Evolutionary conservation across 2,888 invertebrate genomes (phyloP).

Genomic region (Leptinotarsa tumamoca): DNA sequence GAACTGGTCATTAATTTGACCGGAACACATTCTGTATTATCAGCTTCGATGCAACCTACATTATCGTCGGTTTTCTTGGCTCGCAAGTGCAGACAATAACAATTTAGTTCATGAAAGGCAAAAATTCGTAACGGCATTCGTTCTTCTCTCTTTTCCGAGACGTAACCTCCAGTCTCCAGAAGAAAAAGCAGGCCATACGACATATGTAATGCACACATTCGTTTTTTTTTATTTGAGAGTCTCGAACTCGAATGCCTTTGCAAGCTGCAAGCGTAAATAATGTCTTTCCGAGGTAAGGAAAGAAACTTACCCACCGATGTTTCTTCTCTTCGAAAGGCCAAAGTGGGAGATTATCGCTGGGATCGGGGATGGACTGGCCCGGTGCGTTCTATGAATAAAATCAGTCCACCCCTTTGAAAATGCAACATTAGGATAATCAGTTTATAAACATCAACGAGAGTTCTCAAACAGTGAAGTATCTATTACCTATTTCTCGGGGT

Average conservation of each 20-base stretch:
- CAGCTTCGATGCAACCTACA: constrained; percentile 2
- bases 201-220: constrained; percentile 28
- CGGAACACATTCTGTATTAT: background rate
- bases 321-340: background rate
- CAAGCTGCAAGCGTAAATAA: constrained; percentile 33
- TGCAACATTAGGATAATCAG: too few species aligned
- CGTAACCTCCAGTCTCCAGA: constrained; percentile 31
- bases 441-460: too few species aligned
- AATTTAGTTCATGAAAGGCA: constrained; percentile 22
- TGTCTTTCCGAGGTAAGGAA: constrained; percentile 31
- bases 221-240: constrained; percentile 30
- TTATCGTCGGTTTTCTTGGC: background rate
- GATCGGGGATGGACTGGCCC: background rate
- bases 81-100: constrained; percentile 12
- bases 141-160: background rate
- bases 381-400: background rate
- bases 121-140: constrained; percentile 19
- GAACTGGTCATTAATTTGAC: too few species aligned
- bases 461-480: too few species aligned
- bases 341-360: constrained; percentile 10
- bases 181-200: constrained; percentile 35
- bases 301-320: constrained; percentile 4
- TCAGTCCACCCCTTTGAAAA: background rate
- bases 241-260: constrained; percentile 34
- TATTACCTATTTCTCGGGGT: too few species aligned